These are phyloP conservation scores for Styela clava DNA, from an alignment of 23 tunicate species.

Conservation along the genomic window DNA sequence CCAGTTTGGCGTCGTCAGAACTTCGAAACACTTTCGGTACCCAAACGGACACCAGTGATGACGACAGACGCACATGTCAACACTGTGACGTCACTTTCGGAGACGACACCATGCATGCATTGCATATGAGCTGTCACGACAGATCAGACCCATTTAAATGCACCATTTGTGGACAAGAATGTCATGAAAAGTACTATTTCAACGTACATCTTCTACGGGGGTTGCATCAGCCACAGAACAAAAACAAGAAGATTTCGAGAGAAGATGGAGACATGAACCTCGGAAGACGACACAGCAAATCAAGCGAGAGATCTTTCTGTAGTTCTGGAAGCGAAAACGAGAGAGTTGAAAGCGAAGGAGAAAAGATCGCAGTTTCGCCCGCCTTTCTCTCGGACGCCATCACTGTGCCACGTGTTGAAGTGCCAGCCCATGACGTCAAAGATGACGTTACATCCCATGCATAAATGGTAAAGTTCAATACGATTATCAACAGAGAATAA, in stretches of 20 bases:
- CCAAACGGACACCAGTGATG: constrained; percentile 21
- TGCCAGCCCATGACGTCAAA: not conserved
- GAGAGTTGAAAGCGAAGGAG: not conserved
- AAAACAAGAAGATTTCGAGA: not conserved
- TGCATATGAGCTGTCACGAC: constrained; percentile 98
- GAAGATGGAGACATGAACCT: not conserved
- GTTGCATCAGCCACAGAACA: constrained; percentile 51
- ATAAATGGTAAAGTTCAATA: no score
- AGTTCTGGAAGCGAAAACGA: not conserved
- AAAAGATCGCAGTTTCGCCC: not conserved
- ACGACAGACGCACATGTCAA: constrained; percentile 39
- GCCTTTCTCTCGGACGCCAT: not conserved
- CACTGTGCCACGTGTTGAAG: not conserved
- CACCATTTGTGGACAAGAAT: constrained; percentile 88
- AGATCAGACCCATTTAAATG: constrained; percentile 77
- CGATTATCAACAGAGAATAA: no score
- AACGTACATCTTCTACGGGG: constrained; percentile 90
- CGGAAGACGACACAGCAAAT: constrained; percentile 1
- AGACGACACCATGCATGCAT: constrained; percentile 90
- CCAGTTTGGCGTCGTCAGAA: not conserved
- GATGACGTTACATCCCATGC: not conserved
- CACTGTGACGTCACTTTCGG: constrained; percentile 89
- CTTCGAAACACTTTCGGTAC: not conserved
- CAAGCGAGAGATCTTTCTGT: not conserved
- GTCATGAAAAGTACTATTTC: constrained; percentile 94